These are phyloP conservation scores for Linepithema humile DNA, from an alignment of 1,140 invertebrate genomes.

Conservation along the genomic window DNA sequence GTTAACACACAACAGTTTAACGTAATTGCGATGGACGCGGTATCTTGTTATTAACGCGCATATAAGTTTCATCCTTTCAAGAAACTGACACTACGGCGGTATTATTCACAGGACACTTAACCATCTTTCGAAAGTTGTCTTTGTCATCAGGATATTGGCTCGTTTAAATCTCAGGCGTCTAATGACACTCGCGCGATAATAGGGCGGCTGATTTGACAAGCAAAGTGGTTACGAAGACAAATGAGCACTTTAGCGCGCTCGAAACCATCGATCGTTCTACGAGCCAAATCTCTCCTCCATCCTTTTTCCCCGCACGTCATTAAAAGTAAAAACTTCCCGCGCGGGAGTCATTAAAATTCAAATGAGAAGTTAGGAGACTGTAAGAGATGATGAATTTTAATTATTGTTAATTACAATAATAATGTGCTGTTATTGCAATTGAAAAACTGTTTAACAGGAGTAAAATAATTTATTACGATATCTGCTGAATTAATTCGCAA, in stretches of 20 bases:
- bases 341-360: slow-evolving; percentile 62
- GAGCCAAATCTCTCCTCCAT: slow-evolving; percentile 59
- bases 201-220: slow-evolving; percentile 72
- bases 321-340: slow-evolving; percentile 58
- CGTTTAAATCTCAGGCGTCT: slow-evolving; percentile 65
- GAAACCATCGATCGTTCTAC: slow-evolving; percentile 65
- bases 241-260: slow-evolving; percentile 68
- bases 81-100: background rate
- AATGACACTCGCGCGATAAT: slow-evolving; percentile 62
- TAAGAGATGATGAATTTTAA: slow-evolving; percentile 59
- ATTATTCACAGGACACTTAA: slow-evolving; percentile 47
- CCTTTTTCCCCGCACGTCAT: slow-evolving; percentile 64
- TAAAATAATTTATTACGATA: too few species aligned
- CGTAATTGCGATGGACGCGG: background rate
- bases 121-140: slow-evolving; percentile 43
- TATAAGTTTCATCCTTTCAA: slow-evolving; percentile 35
- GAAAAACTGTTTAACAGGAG: slow-evolving; percentile 49
- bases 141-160: slow-evolving; percentile 61
- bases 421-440: slow-evolving; percentile 53
- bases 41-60: slow-evolving; percentile 17
- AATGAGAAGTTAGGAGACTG: slow-evolving; percentile 62
- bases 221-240: slow-evolving; percentile 77
- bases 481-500: too few species aligned
- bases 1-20: slow-evolving; percentile 22
- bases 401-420: slow-evolving; percentile 52